These are phyloP conservation scores for Scomberomorus guttatus DNA, from an alignment of 2,797 vertebrate species.

Conservation along the genomic window DNA sequence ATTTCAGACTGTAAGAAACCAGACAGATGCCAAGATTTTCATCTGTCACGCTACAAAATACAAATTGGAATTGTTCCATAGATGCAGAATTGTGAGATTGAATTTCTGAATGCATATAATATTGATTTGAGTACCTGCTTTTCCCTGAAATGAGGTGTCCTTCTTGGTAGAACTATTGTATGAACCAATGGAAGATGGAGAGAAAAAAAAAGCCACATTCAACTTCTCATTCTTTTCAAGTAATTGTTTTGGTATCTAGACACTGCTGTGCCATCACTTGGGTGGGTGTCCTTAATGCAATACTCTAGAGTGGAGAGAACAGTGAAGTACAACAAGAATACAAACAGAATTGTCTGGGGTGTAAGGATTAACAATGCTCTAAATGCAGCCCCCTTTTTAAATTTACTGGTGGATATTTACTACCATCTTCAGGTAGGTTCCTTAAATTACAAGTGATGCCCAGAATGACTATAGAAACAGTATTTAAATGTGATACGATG, in stretches of 20 bases:
- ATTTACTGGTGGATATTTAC: constrained; percentile 67
- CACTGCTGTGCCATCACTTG: constrained; percentile 26
- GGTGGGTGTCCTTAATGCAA: constrained; percentile 30
- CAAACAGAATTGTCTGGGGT: constrained; percentile 36
- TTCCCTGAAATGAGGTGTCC: constrained; percentile 28
- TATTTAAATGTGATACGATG: background rate
- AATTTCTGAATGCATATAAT: constrained; percentile 38
- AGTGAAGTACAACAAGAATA: constrained; percentile 43
- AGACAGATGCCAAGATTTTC: constrained; percentile 5
- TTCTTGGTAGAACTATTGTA: constrained; percentile 6
- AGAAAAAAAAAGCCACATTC: background rate
- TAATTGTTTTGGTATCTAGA: constrained; percentile 31
- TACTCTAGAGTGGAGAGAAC: constrained; percentile 20
- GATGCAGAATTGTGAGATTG: constrained; percentile 24
- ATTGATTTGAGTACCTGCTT: constrained; percentile 46
- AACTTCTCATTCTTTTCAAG: constrained; percentile 19
- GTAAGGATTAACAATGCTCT: constrained; percentile 32
- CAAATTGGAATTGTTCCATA: constrained; percentile 31
- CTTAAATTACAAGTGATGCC: constrained; percentile 33
- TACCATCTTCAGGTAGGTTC: constrained; percentile 65
- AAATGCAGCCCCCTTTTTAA: background rate
- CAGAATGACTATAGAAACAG: background rate
- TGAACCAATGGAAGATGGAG: constrained; percentile 4
- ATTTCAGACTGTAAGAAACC: constrained; percentile 35
- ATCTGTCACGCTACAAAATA: constrained; percentile 38